Evolutionary conservation across 2,113 vertebrate genomes (phyloP).

Genomic region (Camarhynchus parvulus): DNA sequence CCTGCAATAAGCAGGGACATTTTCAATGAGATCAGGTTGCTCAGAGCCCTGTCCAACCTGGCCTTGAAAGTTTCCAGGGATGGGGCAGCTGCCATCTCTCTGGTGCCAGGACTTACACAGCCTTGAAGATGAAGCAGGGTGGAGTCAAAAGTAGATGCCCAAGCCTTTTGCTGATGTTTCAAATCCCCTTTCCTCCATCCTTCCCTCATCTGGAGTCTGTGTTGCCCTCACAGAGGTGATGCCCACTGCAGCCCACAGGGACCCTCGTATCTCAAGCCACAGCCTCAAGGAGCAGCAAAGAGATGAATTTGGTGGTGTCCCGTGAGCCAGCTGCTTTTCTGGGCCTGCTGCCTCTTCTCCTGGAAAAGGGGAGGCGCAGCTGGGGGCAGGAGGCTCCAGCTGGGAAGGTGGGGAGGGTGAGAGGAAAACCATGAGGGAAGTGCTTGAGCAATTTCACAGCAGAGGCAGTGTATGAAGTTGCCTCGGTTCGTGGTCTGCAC

Average conservation of each 20-base stretch:
- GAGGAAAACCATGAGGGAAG: slow-evolving; percentile 25
- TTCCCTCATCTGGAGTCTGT: background rate
- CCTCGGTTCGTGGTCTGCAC: slow-evolving; percentile 47
- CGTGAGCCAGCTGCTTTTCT: slow-evolving; percentile 29
- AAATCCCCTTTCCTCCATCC: background rate
- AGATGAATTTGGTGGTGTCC: background rate
- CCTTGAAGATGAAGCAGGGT: background rate
- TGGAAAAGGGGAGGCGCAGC: background rate
- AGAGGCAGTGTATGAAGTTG: slow-evolving; percentile 32
- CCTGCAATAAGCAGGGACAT: background rate
- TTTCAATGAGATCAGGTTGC: background rate
- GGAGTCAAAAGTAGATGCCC: background rate
- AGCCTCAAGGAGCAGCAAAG: background rate
- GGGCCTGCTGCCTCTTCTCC: slow-evolving; percentile 22
- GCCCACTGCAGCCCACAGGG: background rate
- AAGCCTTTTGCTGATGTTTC: background rate
- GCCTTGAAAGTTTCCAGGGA: background rate
- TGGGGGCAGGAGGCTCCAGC: background rate
- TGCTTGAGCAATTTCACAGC: slow-evolving; percentile 64
- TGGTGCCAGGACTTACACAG: background rate
- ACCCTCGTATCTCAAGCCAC: background rate
- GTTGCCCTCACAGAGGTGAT: background rate
- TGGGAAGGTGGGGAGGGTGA: slow-evolving; percentile 14
- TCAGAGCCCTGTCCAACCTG: background rate
- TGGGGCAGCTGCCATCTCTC: no score